A percentile compares a stretch with the other conserved stretches of the same genome.
Conservation (phyloP, 2,113 vertebrate species). For the mouse (Mus musculus) region GRCm39 chr10:84212001-84212500, state of each 20-base stretch:
- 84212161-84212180: not conserved
- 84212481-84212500: not conserved
- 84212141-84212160: constrained; percentile 16
- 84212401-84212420: not conserved
- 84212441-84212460: not conserved
- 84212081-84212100: not conserved
- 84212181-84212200: not conserved
- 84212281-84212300: not conserved
- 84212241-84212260: not conserved
- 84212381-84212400: not conserved
- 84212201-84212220: constrained; percentile 16
- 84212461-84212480: constrained; percentile 49
- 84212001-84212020: not conserved
- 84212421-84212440: not conserved
- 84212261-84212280: not conserved
- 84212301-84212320: not conserved
- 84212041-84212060: too few species aligned
- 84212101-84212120: not conserved
- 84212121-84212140: constrained; percentile 47
- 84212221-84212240: not conserved
- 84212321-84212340: not conserved
- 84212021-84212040: not conserved
- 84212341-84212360: not conserved
- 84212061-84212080: not conserved
- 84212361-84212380: not conserved